phyloP scores from a whole-genome alignment of 2,113 vertebrate genomes.

The Ictalurus furcatus region DNA sequence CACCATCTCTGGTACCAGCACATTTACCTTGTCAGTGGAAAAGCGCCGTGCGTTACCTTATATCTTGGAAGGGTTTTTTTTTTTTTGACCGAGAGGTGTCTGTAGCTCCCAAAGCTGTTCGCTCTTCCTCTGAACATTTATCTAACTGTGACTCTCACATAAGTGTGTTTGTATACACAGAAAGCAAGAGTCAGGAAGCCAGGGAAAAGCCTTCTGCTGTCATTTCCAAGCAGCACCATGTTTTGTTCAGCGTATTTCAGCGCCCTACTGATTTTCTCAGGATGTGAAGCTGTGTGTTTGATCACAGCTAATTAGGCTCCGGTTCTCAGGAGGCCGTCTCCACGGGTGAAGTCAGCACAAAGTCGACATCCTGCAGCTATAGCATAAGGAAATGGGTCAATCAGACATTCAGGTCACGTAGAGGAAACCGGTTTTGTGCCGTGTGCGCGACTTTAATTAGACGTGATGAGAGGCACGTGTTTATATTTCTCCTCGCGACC shows the following conservation, averaged over 20 bases:
- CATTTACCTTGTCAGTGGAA: not conserved
- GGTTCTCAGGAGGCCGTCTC: not conserved
- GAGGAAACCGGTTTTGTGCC: not conserved
- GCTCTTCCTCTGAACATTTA: not conserved
- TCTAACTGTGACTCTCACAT: not conserved
- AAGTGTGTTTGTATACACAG: not conserved
- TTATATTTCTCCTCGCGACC: not conserved
- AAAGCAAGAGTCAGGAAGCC: not conserved
- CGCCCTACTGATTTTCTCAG: not conserved
- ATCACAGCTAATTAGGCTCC: not conserved
- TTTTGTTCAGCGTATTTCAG: not conserved
- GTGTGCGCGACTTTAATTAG: not conserved
- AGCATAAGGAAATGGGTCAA: not conserved
- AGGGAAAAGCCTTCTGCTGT: not conserved
- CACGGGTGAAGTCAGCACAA: not conserved
- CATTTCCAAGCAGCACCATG: not conserved
- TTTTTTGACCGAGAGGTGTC: not conserved
- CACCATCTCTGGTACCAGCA: not conserved
- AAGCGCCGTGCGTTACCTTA: not conserved
- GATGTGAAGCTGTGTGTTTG: not conserved
- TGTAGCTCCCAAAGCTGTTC: not conserved
- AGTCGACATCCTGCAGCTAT: slow-evolving; percentile 1
- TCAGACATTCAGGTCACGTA: not conserved
- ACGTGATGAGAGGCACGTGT: not conserved
- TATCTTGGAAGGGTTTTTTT: not conserved